phyloP scores from a whole-genome alignment of 2,888 invertebrate genomes.

The Oscheius sp. region DNA sequence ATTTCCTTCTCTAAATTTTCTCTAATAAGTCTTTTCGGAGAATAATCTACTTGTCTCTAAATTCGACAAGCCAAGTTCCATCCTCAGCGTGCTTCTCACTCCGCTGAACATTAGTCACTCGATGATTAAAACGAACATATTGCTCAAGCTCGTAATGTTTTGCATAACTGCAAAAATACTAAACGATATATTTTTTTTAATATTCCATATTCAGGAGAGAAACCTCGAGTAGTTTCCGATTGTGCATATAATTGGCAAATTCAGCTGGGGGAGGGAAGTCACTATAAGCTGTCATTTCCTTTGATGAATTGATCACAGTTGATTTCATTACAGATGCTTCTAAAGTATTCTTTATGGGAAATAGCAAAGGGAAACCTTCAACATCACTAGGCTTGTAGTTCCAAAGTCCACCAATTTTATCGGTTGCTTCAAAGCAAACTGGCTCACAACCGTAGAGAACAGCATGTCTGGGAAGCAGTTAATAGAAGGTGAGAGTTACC shows the following conservation, averaged over 20 bases:
- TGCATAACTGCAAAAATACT: conserved; percentile 61
- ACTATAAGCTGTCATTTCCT: conserved; percentile 71
- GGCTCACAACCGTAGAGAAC: conserved; percentile 67
- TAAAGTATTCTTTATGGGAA: conserved; percentile 38
- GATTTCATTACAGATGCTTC: conserved; percentile 70
- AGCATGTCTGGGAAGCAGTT: conserved; percentile 12
- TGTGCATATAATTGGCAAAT: conserved; percentile 56
- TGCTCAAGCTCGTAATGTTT: conserved; percentile 56
- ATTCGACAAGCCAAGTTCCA: conserved; percentile 70
- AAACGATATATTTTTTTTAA: conserved; percentile 8
- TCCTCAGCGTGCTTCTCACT: conserved; percentile 65
- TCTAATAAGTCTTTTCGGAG: conserved; percentile 32
- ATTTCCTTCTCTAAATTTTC: conserved; percentile 40
- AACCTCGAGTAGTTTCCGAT: conserved; percentile 45
- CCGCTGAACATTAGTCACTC: conserved; percentile 61
- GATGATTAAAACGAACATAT: conserved; percentile 60
- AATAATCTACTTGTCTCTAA: conserved; percentile 44
- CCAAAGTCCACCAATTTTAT: conserved; percentile 71
- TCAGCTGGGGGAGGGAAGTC: conserved; percentile 72
- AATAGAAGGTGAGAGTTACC: neutral
- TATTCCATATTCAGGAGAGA: neutral
- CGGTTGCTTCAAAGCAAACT: conserved; percentile 70
- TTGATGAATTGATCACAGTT: conserved; percentile 72
- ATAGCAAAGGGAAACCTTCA: conserved; percentile 3
- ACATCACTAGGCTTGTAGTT: conserved; percentile 50